Evolutionary conservation across 2,888 invertebrate genomes (phyloP).

Genomic region (Dorcus parallelipipedus): DNA sequence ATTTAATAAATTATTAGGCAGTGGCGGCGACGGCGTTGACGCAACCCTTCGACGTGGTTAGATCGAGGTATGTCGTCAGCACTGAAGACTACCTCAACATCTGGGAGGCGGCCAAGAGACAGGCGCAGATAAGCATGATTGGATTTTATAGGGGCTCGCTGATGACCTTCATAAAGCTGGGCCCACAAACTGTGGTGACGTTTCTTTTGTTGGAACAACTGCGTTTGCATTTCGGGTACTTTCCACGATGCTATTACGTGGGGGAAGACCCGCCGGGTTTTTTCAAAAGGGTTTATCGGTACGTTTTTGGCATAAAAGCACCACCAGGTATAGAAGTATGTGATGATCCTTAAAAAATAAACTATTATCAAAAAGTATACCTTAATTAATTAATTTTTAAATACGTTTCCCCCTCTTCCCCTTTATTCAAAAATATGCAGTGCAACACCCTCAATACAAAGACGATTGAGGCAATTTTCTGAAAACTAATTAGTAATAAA

Average conservation of each 20-base stretch:
- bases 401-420: too few species aligned
- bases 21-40: neutral
- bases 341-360: too few species aligned
- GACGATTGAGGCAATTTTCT: too few species aligned
- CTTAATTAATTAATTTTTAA: too few species aligned
- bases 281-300: too few species aligned
- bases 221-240: constrained; percentile 2
- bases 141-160: constrained; percentile 6
- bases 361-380: too few species aligned
- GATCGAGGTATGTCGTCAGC: neutral
- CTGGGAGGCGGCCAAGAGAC: neutral
- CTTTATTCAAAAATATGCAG: too few species aligned
- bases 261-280: neutral
- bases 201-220: constrained; percentile 6
- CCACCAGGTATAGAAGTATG: too few species aligned
- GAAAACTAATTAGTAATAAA: too few species aligned
- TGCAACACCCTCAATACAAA: too few species aligned
- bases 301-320: too few species aligned
- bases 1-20: neutral
- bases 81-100: neutral
- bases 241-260: neutral
- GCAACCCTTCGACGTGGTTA: constrained; percentile 4
- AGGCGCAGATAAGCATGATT: neutral
- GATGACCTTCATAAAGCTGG: constrained; percentile 3
- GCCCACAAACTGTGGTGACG: constrained; percentile 5